Base-by-base conservation (phyloP, 2,888 invertebrate genomes). In the Prenolepis imparis region DNA sequence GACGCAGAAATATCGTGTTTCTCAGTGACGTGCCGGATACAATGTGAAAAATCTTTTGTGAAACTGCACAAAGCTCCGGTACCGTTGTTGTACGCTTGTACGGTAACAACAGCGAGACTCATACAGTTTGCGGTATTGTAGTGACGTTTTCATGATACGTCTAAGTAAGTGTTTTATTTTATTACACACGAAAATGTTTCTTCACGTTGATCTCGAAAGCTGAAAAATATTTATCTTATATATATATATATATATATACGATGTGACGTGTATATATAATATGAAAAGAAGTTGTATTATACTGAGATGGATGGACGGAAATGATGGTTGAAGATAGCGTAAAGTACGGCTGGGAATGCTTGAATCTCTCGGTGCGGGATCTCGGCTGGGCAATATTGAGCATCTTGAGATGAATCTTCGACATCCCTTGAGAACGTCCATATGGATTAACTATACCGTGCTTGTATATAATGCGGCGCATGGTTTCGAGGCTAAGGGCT, bases 391-490 rank as follows among this genome's bases (percentile, higher is more conserved):
- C 89, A 89, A 92, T 93, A 93, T 93, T 90, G 89, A 90, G 87
- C 91, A 88, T 90, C 92, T 91, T 91, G 90, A 91, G 90, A 92
- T 92, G 91, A 90, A 90, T 91, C 91, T 92, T 92, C 90, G 87
- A 88, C 86, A 87, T 91, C 90, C 89, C 90, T 89, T 86, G 88
- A 89, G 91, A 84, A 90, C 90, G 91, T 91, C 92, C 90, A 89
- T 90, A 88, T 89, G 91, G 91, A 93, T 93, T 93, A 93, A 92
- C 92, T 91, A 89, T 91, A 91, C 83, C 75, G 86, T 86, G 84
- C 85, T 21, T 86, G 88, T 91, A 91, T 80, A 80, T 88, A 91
- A 90, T 88, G 89, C 89, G 86, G 91, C 88, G 86, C 89, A 91
- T 86, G 91, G 89, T 91, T 91, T 86, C 86, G 88, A 87, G 87